These are phyloP conservation scores for Ivindomyrus marchei DNA, from an alignment of 2,113 vertebrate species.

Conservation along the genomic window DNA sequence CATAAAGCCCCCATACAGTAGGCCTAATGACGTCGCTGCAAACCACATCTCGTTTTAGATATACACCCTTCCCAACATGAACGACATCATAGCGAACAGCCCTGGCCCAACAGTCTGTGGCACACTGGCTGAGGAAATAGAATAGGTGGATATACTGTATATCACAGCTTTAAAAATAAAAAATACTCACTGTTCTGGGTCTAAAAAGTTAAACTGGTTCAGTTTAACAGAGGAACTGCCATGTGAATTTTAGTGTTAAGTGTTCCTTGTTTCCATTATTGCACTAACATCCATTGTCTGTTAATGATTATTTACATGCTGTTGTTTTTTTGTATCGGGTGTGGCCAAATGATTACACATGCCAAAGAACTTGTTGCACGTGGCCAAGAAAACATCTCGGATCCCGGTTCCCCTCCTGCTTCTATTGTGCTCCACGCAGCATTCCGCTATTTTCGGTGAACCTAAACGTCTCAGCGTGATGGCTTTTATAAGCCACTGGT, in stretches of 20 bases:
- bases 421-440: neutral
- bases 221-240: neutral
- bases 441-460: neutral
- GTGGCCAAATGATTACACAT: neutral
- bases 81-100: neutral
- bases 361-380: neutral
- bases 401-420: neutral
- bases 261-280: neutral
- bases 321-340: neutral
- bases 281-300: neutral
- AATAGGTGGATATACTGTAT: neutral
- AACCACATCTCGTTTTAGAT: no score
- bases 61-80: neutral
- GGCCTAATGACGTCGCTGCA: no score
- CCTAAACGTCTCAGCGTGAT: neutral
- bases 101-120: neutral
- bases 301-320: neutral
- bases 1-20: neutral
- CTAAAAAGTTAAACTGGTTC: neutral
- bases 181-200: neutral
- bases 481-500: neutral
- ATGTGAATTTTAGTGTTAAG: neutral
- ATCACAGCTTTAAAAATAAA: neutral
- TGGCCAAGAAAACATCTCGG: neutral
- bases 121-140: neutral